These are phyloP conservation scores for Channa striata DNA, from an alignment of 2,797 vertebrate genomes.

Conservation along the genomic window DNA sequence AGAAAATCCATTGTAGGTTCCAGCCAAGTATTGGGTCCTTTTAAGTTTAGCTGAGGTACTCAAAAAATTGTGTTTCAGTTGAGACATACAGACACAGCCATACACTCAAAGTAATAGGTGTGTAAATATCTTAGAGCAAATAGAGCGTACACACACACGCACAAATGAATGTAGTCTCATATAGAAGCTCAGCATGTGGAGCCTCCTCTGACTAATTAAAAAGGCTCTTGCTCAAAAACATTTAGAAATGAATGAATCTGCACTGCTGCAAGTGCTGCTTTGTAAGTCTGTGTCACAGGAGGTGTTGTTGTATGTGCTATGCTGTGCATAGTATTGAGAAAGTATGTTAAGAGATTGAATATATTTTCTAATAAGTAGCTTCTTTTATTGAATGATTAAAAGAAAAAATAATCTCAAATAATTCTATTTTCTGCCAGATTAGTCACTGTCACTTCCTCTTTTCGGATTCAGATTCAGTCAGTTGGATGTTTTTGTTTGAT, in stretches of 20 bases:
- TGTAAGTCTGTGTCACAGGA: too few relatives aligned
- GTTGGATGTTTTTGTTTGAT: neutral
- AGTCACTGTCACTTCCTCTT: neutral
- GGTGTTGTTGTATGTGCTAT: too few relatives aligned
- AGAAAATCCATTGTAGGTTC: slow-evolving; percentile 36
- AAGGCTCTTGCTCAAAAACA: too few relatives aligned
- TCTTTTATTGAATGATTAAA: neutral
- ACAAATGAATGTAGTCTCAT: too few relatives aligned
- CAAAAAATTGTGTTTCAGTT: slow-evolving; percentile 2
- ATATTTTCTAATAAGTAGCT: neutral
- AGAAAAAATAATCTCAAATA: neutral
- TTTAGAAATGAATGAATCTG: too few relatives aligned
- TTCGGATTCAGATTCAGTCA: neutral
- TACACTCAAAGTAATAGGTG: neutral
- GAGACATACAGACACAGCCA: slow-evolving; percentile 7
- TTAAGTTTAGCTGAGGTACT: slow-evolving; percentile 40
- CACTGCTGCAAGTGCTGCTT: too few relatives aligned
- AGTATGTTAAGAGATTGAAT: neutral
- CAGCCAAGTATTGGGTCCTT: slow-evolving; percentile 35
- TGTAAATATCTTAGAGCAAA: neutral
- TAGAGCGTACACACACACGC: slow-evolving; percentile 2
- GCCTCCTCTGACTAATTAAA: neutral
- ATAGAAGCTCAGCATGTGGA: too few relatives aligned
- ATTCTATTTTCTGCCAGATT: neutral
- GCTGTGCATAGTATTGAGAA: neutral